phyloP scores from a whole-genome alignment of 2,113 vertebrate species.

The Melanostigma gelatinosum region DNA sequence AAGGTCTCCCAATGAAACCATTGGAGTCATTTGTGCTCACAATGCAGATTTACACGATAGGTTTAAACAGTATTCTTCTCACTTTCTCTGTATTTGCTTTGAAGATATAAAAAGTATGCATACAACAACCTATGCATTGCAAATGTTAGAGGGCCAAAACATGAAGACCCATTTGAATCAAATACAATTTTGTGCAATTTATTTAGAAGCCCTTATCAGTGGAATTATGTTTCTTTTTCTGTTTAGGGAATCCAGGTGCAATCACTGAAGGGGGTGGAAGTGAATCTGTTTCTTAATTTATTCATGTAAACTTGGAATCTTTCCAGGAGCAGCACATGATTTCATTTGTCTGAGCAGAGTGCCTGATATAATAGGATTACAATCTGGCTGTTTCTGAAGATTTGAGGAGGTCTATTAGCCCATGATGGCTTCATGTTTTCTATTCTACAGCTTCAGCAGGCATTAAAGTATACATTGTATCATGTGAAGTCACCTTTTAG shows the following conservation, averaged over 20 bases:
- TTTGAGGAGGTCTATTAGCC: slow-evolving; percentile 63
- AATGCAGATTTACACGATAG: slow-evolving; percentile 13
- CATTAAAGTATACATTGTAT: slow-evolving; percentile 19
- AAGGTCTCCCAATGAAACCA: neutral
- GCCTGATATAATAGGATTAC: slow-evolving; percentile 78
- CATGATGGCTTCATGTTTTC: slow-evolving; percentile 31
- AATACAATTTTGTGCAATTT: slow-evolving; percentile 59
- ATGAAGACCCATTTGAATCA: slow-evolving; percentile 36
- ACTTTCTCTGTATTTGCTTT: slow-evolving; percentile 8
- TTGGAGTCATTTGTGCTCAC: slow-evolving; percentile 3
- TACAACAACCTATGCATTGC: slow-evolving; percentile 6
- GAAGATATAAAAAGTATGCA: neutral
- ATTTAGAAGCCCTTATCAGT: slow-evolving; percentile 70
- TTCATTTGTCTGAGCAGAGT: slow-evolving; percentile 79
- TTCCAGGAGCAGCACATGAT: slow-evolving; percentile 78
- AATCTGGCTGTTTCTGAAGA: slow-evolving; percentile 71
- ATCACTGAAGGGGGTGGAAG: slow-evolving; percentile 73
- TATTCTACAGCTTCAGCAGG: slow-evolving; percentile 12
- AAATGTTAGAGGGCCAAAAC: slow-evolving; percentile 23
- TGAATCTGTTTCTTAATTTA: slow-evolving; percentile 80
- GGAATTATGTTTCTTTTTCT: slow-evolving; percentile 60
- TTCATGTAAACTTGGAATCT: slow-evolving; percentile 78
- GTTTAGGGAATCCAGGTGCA: slow-evolving; percentile 74
- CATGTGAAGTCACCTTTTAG: neutral
- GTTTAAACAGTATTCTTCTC: neutral